Evolutionary conservation across 2,888 invertebrate genomes (phyloP), one percentile per base, ranked within the genome.

Genomic region (Hirtodrosophila cameraria): DNA sequence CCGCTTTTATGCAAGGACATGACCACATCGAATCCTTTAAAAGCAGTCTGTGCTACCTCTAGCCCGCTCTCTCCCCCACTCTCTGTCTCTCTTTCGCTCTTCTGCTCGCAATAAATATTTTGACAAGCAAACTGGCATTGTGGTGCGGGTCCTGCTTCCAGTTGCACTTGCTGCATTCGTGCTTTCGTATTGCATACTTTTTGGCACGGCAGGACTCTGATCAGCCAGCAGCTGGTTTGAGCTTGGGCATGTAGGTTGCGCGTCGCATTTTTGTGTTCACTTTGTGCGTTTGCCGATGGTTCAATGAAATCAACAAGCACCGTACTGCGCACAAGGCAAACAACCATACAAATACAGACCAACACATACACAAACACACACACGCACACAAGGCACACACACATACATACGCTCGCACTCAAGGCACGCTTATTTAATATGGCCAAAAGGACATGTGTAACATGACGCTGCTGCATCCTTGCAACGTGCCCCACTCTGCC

Each of bases 1-100:
- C 49, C 50, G 59, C 54, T 43, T 65, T 65, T 69, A 72, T 86
- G 84, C 71, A 49, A 25, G 49, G 48, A 58, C 77, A 80, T 77
- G 81, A 57, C 53, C 81, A 39, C 69, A 50, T 35, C 39, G 86
- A 83, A 80, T 74, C 84, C 80, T 74, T 81, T 80, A 86, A 81
- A 83, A 83, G 77, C 74, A 67, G 48, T 8, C 33, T 12, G 28
- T 11, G n/a, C 8, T 23, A 8, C n/a, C 27, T 23, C 30, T n/a
- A n/a, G n/a, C n/a, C 2, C 16, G 3, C 13, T 7, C 8, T 8
- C 18, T 8, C n/a, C n/a, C n/a, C n/a, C 61, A 31, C 49, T 18
- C 42, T 36, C 30, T 30, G 25, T 36, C 2, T 16, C 28, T 36
- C 12, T 0, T 28, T 8, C 35, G 5, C 23, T 38, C 42, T 13